Conservation (phyloP, 2,888 invertebrate species). For the Megalurothrips usitatus region DNA sequence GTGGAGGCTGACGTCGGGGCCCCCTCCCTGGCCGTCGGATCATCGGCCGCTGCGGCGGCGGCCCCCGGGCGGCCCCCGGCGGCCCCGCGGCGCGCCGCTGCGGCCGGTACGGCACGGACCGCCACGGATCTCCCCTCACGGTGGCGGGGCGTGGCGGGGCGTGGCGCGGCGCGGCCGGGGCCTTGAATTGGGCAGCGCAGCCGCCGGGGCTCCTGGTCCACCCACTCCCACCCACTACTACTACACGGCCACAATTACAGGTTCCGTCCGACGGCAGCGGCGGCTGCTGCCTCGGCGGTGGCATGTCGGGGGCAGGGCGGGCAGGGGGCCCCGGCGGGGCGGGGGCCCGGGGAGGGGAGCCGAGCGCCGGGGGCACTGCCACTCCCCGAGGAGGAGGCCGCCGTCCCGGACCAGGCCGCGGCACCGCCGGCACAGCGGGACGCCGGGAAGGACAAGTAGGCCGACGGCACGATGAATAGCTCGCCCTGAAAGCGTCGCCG, state of each 20-base stretch:
- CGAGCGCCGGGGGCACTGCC: neutral
- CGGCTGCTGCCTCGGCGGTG: neutral
- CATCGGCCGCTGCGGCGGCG: neutral
- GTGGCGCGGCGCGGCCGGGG: neutral
- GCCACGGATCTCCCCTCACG: neutral
- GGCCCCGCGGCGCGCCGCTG: no score
- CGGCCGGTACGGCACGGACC: conserved; percentile 4
- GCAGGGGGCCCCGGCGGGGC: neutral
- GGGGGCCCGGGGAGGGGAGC: neutral
- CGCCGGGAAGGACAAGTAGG: no score
- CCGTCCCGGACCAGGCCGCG: no score
- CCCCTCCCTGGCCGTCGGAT: neutral
- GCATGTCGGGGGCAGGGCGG: neutral
- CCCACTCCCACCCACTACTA: conserved; percentile 20
- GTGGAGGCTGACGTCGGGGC: no score
- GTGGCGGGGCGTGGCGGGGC: neutral
- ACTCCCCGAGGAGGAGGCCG: no score
- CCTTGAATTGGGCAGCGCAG: conserved; percentile 10
- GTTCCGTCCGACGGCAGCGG: neutral
- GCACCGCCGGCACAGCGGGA: no score
- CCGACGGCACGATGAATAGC: no score
- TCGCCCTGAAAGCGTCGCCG: no score
- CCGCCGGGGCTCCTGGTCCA: conserved; percentile 15
- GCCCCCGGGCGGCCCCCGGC: neutral
- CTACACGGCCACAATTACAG: conserved; percentile 23